phyloP scores from a whole-genome alignment of 2,888 invertebrate genomes.

The Acronicta leporina region DNA sequence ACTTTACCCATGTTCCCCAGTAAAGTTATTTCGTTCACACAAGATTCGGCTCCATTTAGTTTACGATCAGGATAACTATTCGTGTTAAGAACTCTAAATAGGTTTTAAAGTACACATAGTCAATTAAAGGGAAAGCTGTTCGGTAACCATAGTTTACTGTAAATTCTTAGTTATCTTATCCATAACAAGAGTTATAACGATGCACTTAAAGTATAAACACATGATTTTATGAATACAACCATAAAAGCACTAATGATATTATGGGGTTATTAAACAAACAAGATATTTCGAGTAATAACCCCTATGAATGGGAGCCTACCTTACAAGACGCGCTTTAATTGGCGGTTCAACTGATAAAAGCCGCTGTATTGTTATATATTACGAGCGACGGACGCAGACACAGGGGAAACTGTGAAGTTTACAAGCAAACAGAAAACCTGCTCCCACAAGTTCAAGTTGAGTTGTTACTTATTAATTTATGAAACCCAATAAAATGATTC shows the following conservation, averaged over 20 bases:
- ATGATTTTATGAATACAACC: constrained; percentile 67
- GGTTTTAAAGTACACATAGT: constrained; percentile 71
- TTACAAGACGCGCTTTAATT: constrained; percentile 51
- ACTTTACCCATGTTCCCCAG: constrained; percentile 41
- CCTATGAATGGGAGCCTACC: constrained; percentile 48
- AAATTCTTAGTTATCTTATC: constrained; percentile 75
- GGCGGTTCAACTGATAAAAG: constrained; percentile 53
- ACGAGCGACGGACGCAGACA: constrained; percentile 21
- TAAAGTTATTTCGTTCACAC: constrained; percentile 54
- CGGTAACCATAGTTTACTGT: constrained; percentile 63
- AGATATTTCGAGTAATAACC: constrained; percentile 60
- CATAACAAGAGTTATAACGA: constrained; percentile 67
- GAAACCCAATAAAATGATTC: constrained; percentile 48
- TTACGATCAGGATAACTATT: constrained; percentile 72
- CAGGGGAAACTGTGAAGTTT: constrained; percentile 38
- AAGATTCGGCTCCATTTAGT: constrained; percentile 65
- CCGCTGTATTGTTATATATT: constrained; percentile 48
- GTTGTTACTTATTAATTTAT: constrained; percentile 47
- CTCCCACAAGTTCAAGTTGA: constrained; percentile 35
- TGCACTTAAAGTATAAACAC: constrained; percentile 66
- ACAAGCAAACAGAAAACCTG: constrained; percentile 43
- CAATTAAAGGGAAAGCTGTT: constrained; percentile 78
- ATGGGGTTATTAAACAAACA: constrained; percentile 71
- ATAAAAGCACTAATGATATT: constrained; percentile 73
- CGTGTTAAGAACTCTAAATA: constrained; percentile 69